phyloP scores from a whole-genome alignment of 2,888 invertebrate genomes.

The Phytoseiulus persimilis region DNA sequence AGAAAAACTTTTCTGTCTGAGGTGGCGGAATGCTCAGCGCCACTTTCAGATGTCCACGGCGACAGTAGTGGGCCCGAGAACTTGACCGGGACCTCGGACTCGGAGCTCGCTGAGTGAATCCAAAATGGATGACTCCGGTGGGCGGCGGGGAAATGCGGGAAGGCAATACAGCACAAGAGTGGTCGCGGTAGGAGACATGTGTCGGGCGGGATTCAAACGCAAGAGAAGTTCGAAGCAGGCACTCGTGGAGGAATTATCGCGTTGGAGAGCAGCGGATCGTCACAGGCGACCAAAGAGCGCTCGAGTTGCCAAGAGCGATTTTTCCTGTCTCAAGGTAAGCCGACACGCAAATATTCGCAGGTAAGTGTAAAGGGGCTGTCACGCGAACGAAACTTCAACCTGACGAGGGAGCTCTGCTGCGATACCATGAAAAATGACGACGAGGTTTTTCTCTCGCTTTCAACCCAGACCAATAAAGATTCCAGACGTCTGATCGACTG shows the following conservation, averaged over 20 bases:
- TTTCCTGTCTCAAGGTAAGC: conserved; percentile 5
- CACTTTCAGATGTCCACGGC: not conserved
- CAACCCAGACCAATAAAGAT: not conserved
- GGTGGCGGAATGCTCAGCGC: not conserved
- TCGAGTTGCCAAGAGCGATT: not conserved
- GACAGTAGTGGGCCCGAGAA: not conserved
- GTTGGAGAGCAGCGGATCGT: no score
- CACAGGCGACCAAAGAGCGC: not conserved
- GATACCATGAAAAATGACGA: not conserved
- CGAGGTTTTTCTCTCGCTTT: not conserved
- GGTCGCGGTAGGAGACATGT: not conserved
- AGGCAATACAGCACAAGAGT: no score
- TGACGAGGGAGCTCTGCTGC: not conserved
- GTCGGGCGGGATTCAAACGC: not conserved
- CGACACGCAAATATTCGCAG: not conserved
- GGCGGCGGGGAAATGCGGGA: no score
- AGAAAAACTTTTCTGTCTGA: not conserved
- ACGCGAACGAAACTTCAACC: not conserved
- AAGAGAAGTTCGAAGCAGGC: not conserved
- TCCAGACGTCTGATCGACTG: not conserved
- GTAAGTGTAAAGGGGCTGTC: not conserved
- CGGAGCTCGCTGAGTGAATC: not conserved
- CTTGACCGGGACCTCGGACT: not conserved
- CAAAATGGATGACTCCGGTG: no score
- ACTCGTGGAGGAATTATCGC: not conserved